phyloP scores from a whole-genome alignment of 2,113 vertebrate species.

The Dromiciops gliroides region DNA sequence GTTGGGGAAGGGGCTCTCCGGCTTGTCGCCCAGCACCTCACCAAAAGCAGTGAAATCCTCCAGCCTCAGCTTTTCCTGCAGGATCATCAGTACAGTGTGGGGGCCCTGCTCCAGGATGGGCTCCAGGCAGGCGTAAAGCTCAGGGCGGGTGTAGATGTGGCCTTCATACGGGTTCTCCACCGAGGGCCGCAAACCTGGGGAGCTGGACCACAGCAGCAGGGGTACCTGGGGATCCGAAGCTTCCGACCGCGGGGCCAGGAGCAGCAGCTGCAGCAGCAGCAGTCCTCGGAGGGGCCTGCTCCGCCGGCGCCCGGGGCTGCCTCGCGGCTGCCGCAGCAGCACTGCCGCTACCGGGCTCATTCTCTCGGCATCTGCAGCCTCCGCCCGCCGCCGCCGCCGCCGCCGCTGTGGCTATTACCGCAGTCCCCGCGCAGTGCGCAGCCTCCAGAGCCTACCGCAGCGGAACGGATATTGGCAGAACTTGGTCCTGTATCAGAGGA shows the following conservation, averaged over 20 bases:
- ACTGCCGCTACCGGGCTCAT: background rate
- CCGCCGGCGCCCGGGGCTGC: background rate
- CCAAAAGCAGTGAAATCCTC: slow-evolving; percentile 93
- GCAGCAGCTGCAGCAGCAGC: background rate
- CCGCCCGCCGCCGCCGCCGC: slow-evolving; percentile 3
- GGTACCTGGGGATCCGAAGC: slow-evolving; percentile 86
- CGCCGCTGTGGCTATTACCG: background rate
- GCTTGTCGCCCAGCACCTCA: slow-evolving; percentile 91
- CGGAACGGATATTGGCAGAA: background rate
- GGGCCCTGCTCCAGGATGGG: slow-evolving; percentile 84
- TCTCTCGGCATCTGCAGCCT: too few relatives aligned
- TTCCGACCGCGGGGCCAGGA: background rate
- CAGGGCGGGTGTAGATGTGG: slow-evolving; percentile 85
- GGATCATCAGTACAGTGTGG: slow-evolving; percentile 89
- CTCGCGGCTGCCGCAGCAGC: background rate
- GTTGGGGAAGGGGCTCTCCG: slow-evolving; percentile 88
- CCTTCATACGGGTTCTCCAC: slow-evolving; percentile 83
- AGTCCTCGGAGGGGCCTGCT: background rate
- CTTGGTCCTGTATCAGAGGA: background rate
- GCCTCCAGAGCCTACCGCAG: background rate
- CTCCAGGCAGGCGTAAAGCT: slow-evolving; percentile 84
- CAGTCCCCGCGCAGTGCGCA: background rate
- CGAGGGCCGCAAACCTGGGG: slow-evolving; percentile 74
- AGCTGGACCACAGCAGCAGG: slow-evolving; percentile 88
- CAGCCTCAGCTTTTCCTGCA: slow-evolving; percentile 92